Evolutionary conservation across 2,888 invertebrate species (phyloP).

Genomic region (Allacma fusca): DNA sequence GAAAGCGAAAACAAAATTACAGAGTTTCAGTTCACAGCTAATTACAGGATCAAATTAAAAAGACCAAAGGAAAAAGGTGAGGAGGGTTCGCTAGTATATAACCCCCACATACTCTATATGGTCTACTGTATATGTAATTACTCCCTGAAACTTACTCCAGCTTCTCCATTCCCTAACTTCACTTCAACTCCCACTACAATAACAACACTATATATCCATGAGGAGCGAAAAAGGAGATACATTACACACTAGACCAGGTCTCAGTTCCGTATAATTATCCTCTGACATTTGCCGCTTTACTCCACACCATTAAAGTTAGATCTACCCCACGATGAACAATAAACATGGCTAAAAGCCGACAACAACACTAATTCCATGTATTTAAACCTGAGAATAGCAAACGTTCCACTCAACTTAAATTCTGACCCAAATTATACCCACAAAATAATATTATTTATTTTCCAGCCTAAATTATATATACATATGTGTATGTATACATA

Average conservation of each 20-base stretch:
- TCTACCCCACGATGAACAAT: conserved; percentile 8
- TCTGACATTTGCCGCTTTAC: conserved; percentile 27
- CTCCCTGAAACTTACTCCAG: too few relatives aligned
- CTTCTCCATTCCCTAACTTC: background rate
- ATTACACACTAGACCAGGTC: background rate
- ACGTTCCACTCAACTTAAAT: background rate
- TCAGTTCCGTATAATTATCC: conserved; percentile 32
- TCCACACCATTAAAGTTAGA: conserved; percentile 24
- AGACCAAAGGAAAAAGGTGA: conserved; percentile 20
- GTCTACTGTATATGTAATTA: too few relatives aligned
- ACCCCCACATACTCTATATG: too few relatives aligned
- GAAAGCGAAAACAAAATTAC: conserved; percentile 17
- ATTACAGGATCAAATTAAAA: conserved; percentile 40
- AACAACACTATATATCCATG: background rate
- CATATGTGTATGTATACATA: too few relatives aligned
- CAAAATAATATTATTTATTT: background rate
- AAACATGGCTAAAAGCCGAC: conserved; percentile 16
- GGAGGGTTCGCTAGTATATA: too few relatives aligned
- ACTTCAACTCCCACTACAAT: background rate
- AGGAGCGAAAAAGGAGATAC: conserved; percentile 1
- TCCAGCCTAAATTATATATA: background rate
- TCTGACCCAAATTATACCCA: background rate
- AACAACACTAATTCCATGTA: conserved; percentile 1
- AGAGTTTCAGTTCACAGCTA: conserved; percentile 37
- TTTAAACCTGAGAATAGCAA: background rate